A percentile compares a stretch with the other conserved stretches of the same genome.
Evolutionary conservation across 1,140 invertebrate species (phyloP).

Genomic region (Drosophila dunni): DNA sequence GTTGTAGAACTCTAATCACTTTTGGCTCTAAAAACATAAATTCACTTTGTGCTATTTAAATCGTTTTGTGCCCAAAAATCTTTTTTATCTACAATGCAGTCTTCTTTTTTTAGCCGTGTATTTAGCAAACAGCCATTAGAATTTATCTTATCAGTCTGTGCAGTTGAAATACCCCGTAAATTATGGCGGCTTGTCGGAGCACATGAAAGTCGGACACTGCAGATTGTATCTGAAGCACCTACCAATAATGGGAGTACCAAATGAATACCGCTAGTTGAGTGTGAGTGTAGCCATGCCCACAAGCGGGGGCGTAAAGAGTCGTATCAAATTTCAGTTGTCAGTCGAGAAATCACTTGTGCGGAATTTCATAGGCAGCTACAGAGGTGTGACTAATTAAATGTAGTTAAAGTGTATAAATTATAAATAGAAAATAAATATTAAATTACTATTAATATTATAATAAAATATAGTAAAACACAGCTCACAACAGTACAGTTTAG

Average conservation of each 20-base stretch:
- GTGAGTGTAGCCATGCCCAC: slow-evolving; percentile 11
- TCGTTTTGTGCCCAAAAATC: too few species aligned
- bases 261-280: neutral
- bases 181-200: slow-evolving; percentile 3
- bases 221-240: slow-evolving; percentile 21
- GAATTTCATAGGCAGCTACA: neutral
- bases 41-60: too few species aligned
- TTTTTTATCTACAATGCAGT: too few species aligned
- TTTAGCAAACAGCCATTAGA: neutral
- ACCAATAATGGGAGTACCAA: neutral
- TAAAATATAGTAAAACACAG: too few species aligned
- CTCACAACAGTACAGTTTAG: too few species aligned
- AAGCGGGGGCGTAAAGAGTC: neutral
- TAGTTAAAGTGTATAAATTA: neutral
- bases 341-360: neutral
- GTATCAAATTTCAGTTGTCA: slow-evolving; percentile 8
- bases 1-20: too few species aligned
- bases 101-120: too few species aligned
- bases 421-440: neutral
- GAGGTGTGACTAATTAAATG: neutral
- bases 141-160: slow-evolving; percentile 27
- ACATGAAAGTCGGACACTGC: slow-evolving; percentile 19
- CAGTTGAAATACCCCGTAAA: slow-evolving; percentile 15
- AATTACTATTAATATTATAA: neutral
- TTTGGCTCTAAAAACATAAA: too few species aligned